A percentile compares a stretch with the other conserved stretches of the same genome.
These are phyloP conservation scores for Tetropium fuscum DNA, from an alignment of 2,888 invertebrate genomes.

Conservation along the genomic window DNA sequence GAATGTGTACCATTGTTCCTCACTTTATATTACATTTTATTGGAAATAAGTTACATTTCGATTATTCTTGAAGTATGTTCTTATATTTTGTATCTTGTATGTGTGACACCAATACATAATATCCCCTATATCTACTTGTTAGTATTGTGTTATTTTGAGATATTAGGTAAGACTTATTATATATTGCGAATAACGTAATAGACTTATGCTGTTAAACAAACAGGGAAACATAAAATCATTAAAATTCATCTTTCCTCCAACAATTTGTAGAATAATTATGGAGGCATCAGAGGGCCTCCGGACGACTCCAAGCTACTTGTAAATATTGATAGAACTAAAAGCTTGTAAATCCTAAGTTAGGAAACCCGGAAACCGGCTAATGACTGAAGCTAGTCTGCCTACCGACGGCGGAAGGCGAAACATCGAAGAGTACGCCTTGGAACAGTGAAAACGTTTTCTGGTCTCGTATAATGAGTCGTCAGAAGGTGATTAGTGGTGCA, in stretches of 20 bases:
- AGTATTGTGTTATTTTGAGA: too few species aligned
- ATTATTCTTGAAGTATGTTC: too few species aligned
- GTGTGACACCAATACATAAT: too few species aligned
- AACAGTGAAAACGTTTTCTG: conserved; percentile 62
- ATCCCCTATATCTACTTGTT: too few species aligned
- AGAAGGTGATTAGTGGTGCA: conserved; percentile 38
- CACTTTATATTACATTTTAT: too few species aligned
- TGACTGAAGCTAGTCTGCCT: conserved; percentile 49
- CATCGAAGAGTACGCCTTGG: conserved; percentile 43
- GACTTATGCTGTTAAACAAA: too few species aligned
- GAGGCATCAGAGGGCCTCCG: conserved; percentile 11
- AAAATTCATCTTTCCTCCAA: background rate
- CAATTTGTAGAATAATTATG: conserved; percentile 23
- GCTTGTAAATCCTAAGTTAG: conserved; percentile 38
- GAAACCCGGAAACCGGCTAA: conserved; percentile 50
- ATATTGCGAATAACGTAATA: too few species aligned
- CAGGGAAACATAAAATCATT: too few species aligned
- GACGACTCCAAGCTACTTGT: conserved; percentile 18
- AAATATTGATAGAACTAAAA: conserved; percentile 46
- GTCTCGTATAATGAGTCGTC: conserved; percentile 57
- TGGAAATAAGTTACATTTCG: too few species aligned
- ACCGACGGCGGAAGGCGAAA: conserved; percentile 43
- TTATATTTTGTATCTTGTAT: too few species aligned
- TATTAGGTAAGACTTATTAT: too few species aligned
- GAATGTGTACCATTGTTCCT: too few species aligned